These are phyloP conservation scores for Propithecus coquereli DNA, from an alignment of 2,113 vertebrate genomes.

Conservation along the genomic window DNA sequence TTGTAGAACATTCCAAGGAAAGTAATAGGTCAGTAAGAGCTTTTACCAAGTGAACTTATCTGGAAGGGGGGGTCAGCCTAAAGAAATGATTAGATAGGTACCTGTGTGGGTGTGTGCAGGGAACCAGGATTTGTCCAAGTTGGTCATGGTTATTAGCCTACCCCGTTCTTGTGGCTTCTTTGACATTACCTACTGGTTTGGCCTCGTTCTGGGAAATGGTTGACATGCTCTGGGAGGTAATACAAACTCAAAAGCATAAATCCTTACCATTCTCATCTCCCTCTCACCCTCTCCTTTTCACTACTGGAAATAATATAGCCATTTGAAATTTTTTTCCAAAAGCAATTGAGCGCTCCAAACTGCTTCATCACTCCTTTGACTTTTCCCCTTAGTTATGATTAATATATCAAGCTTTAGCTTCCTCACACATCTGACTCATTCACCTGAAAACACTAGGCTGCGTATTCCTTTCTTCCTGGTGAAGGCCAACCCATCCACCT, in stretches of 20 bases:
- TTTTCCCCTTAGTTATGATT: neutral
- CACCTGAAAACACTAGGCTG: neutral
- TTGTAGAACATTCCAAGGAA: slow-evolving; percentile 57
- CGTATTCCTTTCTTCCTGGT: neutral
- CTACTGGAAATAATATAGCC: neutral
- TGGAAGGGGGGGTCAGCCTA: neutral
- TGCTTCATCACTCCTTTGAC: neutral
- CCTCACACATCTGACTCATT: neutral
- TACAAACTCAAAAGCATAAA: neutral
- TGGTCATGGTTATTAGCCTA: neutral
- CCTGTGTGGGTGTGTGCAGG: neutral
- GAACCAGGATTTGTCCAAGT: neutral
- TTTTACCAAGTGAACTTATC: slow-evolving; percentile 47
- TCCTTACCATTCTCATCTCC: neutral
- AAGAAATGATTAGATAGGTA: slow-evolving; percentile 26
- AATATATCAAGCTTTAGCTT: neutral
- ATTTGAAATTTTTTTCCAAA: neutral
- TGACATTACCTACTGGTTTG: neutral
- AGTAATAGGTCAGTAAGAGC: slow-evolving; percentile 41
- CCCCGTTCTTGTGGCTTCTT: neutral
- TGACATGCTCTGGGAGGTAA: neutral
- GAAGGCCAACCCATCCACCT: neutral
- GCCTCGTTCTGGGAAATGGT: neutral
- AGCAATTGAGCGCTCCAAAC: neutral
- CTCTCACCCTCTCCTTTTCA: neutral